Conservation (phyloP, 1,140 invertebrate genomes). For the Drosophila lacteicornis region DNA sequence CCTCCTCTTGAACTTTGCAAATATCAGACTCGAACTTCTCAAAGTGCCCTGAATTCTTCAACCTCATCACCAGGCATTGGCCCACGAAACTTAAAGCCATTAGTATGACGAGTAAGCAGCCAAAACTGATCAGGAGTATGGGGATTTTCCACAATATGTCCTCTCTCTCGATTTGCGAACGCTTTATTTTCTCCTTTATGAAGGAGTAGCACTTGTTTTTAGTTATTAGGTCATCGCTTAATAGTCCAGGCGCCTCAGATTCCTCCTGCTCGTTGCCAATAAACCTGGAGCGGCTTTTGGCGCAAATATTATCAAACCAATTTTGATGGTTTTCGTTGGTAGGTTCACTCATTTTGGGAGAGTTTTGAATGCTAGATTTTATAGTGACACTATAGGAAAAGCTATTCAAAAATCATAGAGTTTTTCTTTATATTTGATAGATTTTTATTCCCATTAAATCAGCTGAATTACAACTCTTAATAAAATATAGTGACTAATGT, state of each 20-base stretch:
- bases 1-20: neutral
- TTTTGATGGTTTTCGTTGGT: neutral
- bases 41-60: neutral
- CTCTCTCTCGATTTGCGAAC: neutral
- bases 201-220: slow-evolving; percentile 44
- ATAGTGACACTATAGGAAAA: slow-evolving; percentile 1
- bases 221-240: slow-evolving; percentile 24
- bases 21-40: neutral
- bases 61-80: slow-evolving; percentile 5
- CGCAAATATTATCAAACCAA: slow-evolving; percentile 56
- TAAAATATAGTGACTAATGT: neutral
- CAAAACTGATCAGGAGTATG: slow-evolving; percentile 24
- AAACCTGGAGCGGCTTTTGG: slow-evolving; percentile 37
- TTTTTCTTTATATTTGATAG: neutral
- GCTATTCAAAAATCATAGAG: neutral
- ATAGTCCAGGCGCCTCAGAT: neutral
- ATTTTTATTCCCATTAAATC: neutral
- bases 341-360: slow-evolving; percentile 8
- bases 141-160: slow-evolving; percentile 52
- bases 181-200: slow-evolving; percentile 30
- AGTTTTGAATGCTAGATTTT: neutral
- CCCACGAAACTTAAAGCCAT: slow-evolving; percentile 13
- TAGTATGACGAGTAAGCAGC: slow-evolving; percentile 14
- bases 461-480: neutral
- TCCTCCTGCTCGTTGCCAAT: neutral